Base-by-base conservation (phyloP, 1,140 invertebrate genomes). In the Drosophila erecta region DNA sequence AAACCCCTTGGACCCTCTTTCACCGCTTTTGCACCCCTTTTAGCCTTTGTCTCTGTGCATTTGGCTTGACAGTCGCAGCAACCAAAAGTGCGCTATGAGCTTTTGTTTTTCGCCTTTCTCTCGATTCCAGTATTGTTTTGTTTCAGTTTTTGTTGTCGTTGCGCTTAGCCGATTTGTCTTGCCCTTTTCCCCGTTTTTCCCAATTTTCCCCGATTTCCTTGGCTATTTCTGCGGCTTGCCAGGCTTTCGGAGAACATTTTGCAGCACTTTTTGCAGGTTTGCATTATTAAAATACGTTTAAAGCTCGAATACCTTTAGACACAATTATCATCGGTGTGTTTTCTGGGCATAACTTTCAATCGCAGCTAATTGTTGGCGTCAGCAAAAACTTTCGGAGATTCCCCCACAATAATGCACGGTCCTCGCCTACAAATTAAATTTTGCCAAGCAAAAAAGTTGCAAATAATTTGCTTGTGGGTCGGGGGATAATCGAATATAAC, bases 341-440 rank as follows among this genome's bases (percentile, higher is more conserved):
- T 62, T 64, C 51, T 38, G 79, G 78, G 40, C 81, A 84, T 66
- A 89, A 89, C 79, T 87, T 84, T 76, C 84, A 89, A 87, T 87
- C 79, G 79, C 61, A 74, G 84, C 81, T 87, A 87, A 87, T 87
- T 87, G 79, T 79, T 89, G 76, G 79, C 77, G 76, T 78, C 83
- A 46, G 70, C 71, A 74, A 76, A 86, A 76, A 71, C 76, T 83
- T 70, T 30, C 58, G 22, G 30, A 35, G 14, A 40, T 22, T 15
- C 24, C 17, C 40, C 38, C 47, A 30, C n/a, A 57, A 49, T 56
- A 60, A 56, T 50, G 49, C 56, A 58, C 54, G 38, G 49, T 66
- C 49, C 54, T 37, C 14, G 20, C 24, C 47, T 40, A n/a, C 58
- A 58, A 15, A 46, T 22, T 33, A 20, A 46, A 24, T 33, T 40